Evolutionary conservation across 2,888 invertebrate species (phyloP).

Genomic region (Bombylius major): DNA sequence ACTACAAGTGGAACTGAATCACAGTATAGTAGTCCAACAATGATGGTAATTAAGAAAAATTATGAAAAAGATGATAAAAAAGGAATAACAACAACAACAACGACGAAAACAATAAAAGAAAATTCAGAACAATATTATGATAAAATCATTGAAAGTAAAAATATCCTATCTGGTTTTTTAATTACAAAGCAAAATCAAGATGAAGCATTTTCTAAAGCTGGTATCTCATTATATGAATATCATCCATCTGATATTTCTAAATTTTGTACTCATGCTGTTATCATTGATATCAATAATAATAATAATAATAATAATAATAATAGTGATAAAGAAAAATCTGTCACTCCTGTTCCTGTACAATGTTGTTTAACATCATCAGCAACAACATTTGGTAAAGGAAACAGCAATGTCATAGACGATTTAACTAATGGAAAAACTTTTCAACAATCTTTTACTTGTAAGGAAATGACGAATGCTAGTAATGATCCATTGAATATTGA

Average conservation of each 20-base stretch:
- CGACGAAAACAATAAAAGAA: neutral
- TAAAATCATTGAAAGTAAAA: constrained; percentile 18
- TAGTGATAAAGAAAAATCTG: too few relatives aligned
- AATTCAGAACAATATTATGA: constrained; percentile 8
- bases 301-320: too few relatives aligned
- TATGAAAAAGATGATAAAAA: neutral
- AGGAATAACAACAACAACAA: neutral
- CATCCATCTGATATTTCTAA: neutral
- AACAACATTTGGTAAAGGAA: neutral
- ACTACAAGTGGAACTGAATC: constrained; percentile 1
- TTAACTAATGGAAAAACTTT: constrained; percentile 7
- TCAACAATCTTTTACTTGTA: neutral
- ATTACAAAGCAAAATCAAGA: constrained; percentile 19
- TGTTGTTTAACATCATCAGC: neutral
- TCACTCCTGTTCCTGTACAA: too few relatives aligned
- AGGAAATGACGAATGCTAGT: neutral
- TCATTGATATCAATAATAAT: too few relatives aligned
- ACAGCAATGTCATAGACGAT: constrained; percentile 5
- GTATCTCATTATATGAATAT: constrained; percentile 15
- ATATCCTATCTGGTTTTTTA: constrained; percentile 19
- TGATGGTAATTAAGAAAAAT: neutral
- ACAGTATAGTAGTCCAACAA: neutral
- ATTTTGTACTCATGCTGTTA: too few relatives aligned
- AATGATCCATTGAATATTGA: constrained; percentile 4
- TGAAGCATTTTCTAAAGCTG: constrained; percentile 1